These are phyloP conservation scores for Lepeophtheirus salmonis DNA, from an alignment of 1,140 invertebrate genomes.

Conservation along the genomic window DNA sequence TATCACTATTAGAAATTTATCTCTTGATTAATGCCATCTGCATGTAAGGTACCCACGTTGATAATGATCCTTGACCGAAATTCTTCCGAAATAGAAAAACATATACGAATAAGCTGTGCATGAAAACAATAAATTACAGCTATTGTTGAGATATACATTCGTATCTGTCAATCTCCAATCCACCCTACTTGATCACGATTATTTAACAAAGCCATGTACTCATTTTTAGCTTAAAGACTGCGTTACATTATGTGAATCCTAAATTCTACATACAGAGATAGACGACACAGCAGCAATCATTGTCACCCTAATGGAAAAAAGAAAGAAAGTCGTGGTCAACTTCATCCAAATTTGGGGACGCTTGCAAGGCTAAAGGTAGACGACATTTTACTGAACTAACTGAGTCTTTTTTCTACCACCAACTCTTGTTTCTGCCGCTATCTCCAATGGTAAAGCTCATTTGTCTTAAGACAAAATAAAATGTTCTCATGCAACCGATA, in stretches of 20 bases:
- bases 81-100: neutral
- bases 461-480: neutral
- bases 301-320: neutral
- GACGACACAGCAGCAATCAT: too few species aligned
- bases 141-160: neutral
- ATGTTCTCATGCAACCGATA: neutral
- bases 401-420: neutral
- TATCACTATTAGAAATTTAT: neutral
- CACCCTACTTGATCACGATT: neutral
- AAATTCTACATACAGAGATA: neutral
- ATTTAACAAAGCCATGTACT: neutral
- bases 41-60: too few species aligned
- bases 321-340: neutral
- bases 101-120: neutral
- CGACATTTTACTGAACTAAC: neutral
- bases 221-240: neutral
- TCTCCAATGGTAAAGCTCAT: neutral
- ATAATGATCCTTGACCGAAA: neutral
- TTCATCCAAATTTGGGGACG: neutral
- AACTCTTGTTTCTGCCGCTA: neutral
- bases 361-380: neutral
- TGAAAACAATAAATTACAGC: neutral
- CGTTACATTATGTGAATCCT: neutral
- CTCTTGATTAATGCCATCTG: neutral
- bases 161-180: neutral